These are phyloP conservation scores for Ditula angustiorana DNA, from an alignment of 2,888 invertebrate genomes.

Conservation along the genomic window DNA sequence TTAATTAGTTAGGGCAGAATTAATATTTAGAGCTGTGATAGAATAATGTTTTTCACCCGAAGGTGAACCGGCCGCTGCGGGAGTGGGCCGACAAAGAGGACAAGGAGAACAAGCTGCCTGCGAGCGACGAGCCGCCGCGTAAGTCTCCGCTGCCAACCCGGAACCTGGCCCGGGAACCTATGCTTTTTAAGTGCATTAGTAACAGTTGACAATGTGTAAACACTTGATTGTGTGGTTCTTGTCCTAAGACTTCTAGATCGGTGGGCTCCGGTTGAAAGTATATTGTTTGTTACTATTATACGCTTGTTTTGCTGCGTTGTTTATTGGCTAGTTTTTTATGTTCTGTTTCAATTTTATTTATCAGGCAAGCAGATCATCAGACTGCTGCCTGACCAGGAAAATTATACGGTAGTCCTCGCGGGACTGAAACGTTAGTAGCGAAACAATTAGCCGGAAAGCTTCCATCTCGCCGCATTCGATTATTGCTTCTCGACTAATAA, in stretches of 20 bases:
- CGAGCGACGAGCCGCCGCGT: conserved; percentile 92
- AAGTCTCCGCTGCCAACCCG: conserved; percentile 68
- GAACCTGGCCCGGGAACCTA: neutral
- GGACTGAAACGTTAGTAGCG: conserved; percentile 39
- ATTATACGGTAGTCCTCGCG: conserved; percentile 37
- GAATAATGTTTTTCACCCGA: conserved; percentile 56
- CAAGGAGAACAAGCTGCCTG: conserved; percentile 83
- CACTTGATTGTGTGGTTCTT: too few relatives aligned
- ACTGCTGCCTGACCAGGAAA: conserved; percentile 40
- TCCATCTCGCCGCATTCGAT: conserved; percentile 19
- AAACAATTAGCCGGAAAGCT: conserved; percentile 26
- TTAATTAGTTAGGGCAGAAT: conserved; percentile 15
- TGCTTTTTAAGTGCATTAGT: neutral
- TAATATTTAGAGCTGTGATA: conserved; percentile 36
- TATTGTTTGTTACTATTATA: neutral
- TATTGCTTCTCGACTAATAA: conserved; percentile 5
- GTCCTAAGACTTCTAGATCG: neutral
- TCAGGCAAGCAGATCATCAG: conserved; percentile 40
- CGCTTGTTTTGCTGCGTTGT: neutral
- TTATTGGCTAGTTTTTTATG: conserved; percentile 6
- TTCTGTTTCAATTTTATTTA: conserved; percentile 33
- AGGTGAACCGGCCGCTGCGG: conserved; percentile 81
- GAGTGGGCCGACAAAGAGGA: conserved; percentile 78
- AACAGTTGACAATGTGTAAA: neutral
- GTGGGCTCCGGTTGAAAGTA: neutral